Percentiles rank a stretch among this genome's conserved stretches.
These are phyloP conservation scores for Stenchaetothrips biformis DNA, from an alignment of 2,888 invertebrate genomes.

Conservation along the genomic window DNA sequence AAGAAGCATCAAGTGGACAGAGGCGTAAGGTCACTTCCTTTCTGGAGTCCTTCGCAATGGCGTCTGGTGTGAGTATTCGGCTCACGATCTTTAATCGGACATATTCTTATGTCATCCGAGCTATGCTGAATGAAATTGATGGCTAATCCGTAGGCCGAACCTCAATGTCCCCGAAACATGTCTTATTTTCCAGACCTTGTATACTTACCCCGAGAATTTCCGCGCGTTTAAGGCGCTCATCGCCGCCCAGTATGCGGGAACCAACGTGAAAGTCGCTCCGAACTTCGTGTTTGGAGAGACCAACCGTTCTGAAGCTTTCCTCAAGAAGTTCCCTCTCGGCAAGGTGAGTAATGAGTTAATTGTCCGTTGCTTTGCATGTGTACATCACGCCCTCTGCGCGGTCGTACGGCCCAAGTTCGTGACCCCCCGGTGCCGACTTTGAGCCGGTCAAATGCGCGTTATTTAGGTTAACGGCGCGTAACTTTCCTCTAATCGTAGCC, in stretches of 20 bases:
- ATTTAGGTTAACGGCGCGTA: not conserved
- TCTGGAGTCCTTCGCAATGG: slow-evolving; percentile 21
- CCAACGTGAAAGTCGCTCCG: slow-evolving; percentile 72
- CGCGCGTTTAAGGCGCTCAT: slow-evolving; percentile 96
- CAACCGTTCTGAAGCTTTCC: slow-evolving; percentile 78
- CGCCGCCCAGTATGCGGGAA: slow-evolving; percentile 94
- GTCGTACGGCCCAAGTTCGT: not conserved
- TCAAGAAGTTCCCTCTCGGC: slow-evolving; percentile 93
- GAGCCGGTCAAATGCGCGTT: slow-evolving; percentile 10
- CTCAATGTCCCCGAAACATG: slow-evolving; percentile 5
- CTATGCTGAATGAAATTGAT: slow-evolving; percentile 3
- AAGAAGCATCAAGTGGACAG: slow-evolving; percentile 10
- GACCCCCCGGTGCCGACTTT: slow-evolving; percentile 5
- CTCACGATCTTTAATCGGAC: not conserved
- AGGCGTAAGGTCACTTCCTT: not conserved
- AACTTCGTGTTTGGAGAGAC: slow-evolving; percentile 92
- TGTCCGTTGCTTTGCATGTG: not conserved
- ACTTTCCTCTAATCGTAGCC: too few relatives aligned
- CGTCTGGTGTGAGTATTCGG: slow-evolving; percentile 13
- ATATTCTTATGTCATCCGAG: not conserved
- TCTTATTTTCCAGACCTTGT: slow-evolving; percentile 74
- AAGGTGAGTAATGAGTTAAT: slow-evolving; percentile 62
- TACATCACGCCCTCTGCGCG: not conserved
- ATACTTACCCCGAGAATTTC: slow-evolving; percentile 97
- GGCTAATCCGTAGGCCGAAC: not conserved